Base-by-base conservation (phyloP, 37 sponge, comb jelly and placozoan genomes). In the Theonella swinhoei region DNA sequence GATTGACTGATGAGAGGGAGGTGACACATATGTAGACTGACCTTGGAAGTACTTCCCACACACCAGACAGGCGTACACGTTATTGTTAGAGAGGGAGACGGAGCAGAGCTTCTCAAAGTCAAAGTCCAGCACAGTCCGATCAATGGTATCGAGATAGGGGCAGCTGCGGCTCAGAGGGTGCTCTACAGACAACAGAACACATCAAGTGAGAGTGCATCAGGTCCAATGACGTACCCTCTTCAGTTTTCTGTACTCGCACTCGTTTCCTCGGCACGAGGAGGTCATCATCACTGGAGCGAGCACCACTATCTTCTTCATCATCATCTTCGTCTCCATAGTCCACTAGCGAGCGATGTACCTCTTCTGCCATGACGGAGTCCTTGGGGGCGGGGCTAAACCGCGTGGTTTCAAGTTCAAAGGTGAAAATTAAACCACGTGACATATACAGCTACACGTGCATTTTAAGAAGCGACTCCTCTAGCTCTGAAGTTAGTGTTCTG, bases 31-130 rank as follows among this genome's bases (percentile, higher is more conserved):
- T n/a, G n/a, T n/a, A 47, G 54, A 47, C 78, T 28, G 35, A 96
- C 97, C 99, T 94, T 98, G 99, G 69, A 96, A 98, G 70, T 98
- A 98, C 64, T 98, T 98, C 23, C 97, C 99, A 83, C 99, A 98
- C 19, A 98, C 95, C 24, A 98, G 90, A 62, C 99, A 98, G 31
- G 99, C 99, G 72, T 98, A 98, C 38, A 96, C 95, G 73, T 98
- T 98, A 76, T 92, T 97, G 72, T 91, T 96, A 58, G 89, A 86
- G 34, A 98, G 91, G 14, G 99, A 96, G 24, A 98, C 73, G 26
- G 97, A 94, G 40, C 99, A 98, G 23, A 98, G 77, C 82, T 98
- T 98, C 82, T 98, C 99, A 90, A 98, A 98, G 79, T 98, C 99
- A 91, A 98, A 98, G 74, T 98, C 99, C 31, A 98, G 79, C 32